Conservation (phyloP, 1,140 invertebrate genomes). For the Bombus polaris region DNA sequence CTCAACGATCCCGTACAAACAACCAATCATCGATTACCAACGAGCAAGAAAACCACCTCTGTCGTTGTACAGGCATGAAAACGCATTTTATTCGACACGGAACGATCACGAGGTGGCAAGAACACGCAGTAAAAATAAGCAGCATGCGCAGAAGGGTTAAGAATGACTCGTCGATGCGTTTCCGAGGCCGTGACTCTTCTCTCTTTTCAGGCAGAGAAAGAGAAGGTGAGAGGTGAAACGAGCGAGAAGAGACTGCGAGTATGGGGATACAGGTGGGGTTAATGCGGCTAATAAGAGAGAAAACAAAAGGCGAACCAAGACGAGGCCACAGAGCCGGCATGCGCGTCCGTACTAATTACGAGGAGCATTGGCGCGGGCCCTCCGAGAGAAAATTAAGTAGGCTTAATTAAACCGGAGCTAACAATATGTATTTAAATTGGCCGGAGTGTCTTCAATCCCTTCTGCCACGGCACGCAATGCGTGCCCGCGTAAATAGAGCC, state of each 20-base stretch:
- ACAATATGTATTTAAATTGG: slow-evolving; percentile 76
- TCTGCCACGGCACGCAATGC: neutral
- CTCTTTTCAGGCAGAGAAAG: neutral
- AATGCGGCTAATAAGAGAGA: slow-evolving; percentile 66
- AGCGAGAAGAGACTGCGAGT: slow-evolving; percentile 45
- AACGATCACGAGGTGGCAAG: neutral
- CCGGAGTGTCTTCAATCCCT: slow-evolving; percentile 57
- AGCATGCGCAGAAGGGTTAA: slow-evolving; percentile 52
- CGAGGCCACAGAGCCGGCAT: slow-evolving; percentile 69
- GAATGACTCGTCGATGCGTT: slow-evolving; percentile 61
- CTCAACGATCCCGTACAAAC: neutral
- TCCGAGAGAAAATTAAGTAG: slow-evolving; percentile 77
- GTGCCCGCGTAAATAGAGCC: slow-evolving; percentile 40
- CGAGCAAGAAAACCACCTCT: neutral
- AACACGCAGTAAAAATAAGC: slow-evolving; percentile 30
- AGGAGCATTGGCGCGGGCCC: slow-evolving; percentile 70
- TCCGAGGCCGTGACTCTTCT: slow-evolving; percentile 31
- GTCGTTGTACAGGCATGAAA: neutral
- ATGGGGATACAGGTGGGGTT: slow-evolving; percentile 61
- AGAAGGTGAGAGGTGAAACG: slow-evolving; percentile 14
- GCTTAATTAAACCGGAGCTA: slow-evolving; percentile 78
- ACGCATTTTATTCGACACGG: neutral
- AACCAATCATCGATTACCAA: slow-evolving; percentile 1
- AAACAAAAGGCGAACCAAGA: slow-evolving; percentile 66
- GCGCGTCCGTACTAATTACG: slow-evolving; percentile 80